Evolutionary conservation across 2,797 vertebrate genomes (phyloP).

Genomic region (Nannoperca obscura): DNA sequence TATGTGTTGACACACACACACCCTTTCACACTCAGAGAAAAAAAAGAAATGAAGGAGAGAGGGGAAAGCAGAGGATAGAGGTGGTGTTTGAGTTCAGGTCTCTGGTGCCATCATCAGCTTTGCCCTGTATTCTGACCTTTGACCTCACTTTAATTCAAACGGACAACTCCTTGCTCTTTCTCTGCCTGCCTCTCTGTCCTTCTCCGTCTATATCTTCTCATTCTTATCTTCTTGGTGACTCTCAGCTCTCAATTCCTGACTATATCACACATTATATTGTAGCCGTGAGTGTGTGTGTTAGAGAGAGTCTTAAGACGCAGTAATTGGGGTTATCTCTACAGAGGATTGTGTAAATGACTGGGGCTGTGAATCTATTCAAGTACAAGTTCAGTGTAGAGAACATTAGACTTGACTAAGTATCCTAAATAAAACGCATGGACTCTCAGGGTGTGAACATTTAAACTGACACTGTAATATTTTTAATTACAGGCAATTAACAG

Average conservation of each 20-base stretch:
- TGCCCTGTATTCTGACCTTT: constrained; percentile 54
- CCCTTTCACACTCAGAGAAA: not conserved
- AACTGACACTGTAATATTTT: constrained; percentile 37
- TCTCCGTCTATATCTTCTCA: constrained; percentile 50
- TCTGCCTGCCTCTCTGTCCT: constrained; percentile 19
- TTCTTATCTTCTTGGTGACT: constrained; percentile 54
- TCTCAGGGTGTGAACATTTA: constrained; percentile 44
- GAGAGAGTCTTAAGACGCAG: constrained; percentile 48
- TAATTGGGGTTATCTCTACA: constrained; percentile 78
- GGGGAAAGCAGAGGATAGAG: constrained; percentile 24
- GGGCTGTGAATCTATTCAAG: constrained; percentile 62
- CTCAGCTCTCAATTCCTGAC: constrained; percentile 27
- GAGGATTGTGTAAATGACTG: constrained; percentile 67
- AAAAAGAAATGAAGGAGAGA: not conserved
- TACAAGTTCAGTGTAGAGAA: constrained; percentile 52
- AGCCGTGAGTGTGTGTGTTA: constrained; percentile 8
- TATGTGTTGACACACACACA: constrained; percentile 14
- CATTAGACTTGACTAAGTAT: constrained; percentile 65
- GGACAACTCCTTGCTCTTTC: constrained; percentile 27
- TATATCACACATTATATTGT: constrained; percentile 45
- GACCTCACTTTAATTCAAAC: constrained; percentile 68
- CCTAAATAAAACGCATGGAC: constrained; percentile 62
- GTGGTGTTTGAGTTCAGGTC: constrained; percentile 64
- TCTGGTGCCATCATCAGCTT: constrained; percentile 59
- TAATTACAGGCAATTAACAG: constrained; percentile 50